Evolutionary conservation across 2,797 vertebrate genomes (phyloP), one percentile per base, ranked within the genome.

Genomic region (Gouania willdenowi): DNA sequence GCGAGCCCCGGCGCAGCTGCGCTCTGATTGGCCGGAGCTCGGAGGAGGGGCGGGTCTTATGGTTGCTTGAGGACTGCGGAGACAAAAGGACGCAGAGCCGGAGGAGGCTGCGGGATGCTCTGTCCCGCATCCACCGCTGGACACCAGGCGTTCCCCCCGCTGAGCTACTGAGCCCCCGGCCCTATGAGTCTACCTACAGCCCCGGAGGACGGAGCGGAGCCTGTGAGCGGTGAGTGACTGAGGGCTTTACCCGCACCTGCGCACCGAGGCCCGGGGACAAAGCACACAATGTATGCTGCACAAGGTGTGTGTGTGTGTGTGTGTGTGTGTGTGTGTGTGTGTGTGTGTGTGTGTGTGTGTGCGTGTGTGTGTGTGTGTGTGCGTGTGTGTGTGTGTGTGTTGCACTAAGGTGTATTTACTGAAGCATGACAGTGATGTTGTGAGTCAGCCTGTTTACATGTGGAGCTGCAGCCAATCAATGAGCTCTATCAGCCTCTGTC

Each of bases 61-160:
- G 15, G 11, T 1, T 4, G 8, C 67, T 66, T 30, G 62, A 73
- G 74, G 71, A 66, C 79, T 77, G 78, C 81, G 62, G 81, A 85
- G 82, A 87, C 84, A 86, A 85, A 77, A 86, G 79, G 63, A 74
- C 71, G 61, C 69, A 64, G 62, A 69, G 58, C 37, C 38, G 35
- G 48, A 55, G 47, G 58, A 70, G 56, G 60, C 40, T 58, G 69
- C 58, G 48, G 62, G 71, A 75, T 73, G 75, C 70, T 42, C 46
- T 32, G 48, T 43, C 27, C 23, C 35, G 62, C 45, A 41, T 45
- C 49, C 45, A 32, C 62, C 26, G 58, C 11, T 47, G 42, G 41
- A 18, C 0, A 18, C 0, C 63, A 33, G 37, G 36, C 23, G 10
- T 19, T 45, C 34, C 52, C 27, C 33, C 24, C 18, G 30, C 34